Base-by-base conservation (phyloP, 1,140 invertebrate genomes). In the Psix sp. region DNA sequence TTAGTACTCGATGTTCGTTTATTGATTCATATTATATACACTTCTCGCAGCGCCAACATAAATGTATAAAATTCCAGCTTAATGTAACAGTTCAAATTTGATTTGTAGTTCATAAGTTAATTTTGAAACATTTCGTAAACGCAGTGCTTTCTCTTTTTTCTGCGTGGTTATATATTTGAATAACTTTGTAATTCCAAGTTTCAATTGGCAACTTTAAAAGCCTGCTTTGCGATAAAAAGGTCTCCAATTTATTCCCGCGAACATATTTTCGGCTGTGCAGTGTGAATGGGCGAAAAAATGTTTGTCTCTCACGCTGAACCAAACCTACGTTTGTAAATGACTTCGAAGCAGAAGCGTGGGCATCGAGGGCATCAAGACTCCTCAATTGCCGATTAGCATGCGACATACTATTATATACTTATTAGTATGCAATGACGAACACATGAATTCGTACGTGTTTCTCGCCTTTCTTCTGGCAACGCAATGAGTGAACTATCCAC, bases 361-460 rank as follows among this genome's bases (percentile, higher is more conserved):
- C 71, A 74, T 74, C 63, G 63, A 74, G 71, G 71, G 71, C 63
- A 74, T 74, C 63, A 63, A 63, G 59, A 24, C 46, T 68, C 57
- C 71, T 74, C 71, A 68, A 74, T 74, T 63, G 71, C 71, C 63
- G 71, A 74, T 74, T 74, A 74, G 57, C 71, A 74, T 74, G 71
- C 71, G 71, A 74, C 63, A 74, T 74, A 74, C 71, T 74, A 74
- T 68, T 74, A 74, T 68, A 74, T 63, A 70, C 72, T 68, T 68
- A 74, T 74, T 74, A 74, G 65, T 74, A 74, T 74, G 71, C 71
- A 74, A 72, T 51, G 45, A 49, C 62, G 36, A 54, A 59, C 48
- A 57, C 31, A 57, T 57, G 62, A 74, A 67, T 67, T 62, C 33
- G 43, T 67, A 42, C 51, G 62, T 62, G 62, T 74, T 67, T 74